These are phyloP conservation scores for Tyrannus savana DNA, from an alignment of 2,113 vertebrate genomes.

Conservation along the genomic window DNA sequence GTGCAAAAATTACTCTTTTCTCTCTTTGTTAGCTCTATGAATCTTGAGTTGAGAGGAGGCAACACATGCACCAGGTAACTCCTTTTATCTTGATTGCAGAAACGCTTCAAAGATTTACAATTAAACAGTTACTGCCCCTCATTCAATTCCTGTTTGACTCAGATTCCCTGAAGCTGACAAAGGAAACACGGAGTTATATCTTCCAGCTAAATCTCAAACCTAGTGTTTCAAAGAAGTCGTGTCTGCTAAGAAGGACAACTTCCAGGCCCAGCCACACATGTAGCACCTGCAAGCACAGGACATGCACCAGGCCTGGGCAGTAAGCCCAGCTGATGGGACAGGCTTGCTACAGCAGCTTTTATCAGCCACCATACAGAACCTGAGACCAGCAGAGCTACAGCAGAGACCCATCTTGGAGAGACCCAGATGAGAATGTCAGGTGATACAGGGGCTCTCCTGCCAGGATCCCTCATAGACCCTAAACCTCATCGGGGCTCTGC, in stretches of 20 bases:
- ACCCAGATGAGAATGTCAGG: not conserved
- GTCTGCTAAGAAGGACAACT: not conserved
- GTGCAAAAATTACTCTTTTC: not conserved
- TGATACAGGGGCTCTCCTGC: not conserved
- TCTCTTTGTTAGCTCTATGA: not conserved
- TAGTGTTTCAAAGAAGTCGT: not conserved
- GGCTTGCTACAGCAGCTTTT: not conserved
- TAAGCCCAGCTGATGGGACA: not conserved
- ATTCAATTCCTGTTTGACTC: not conserved
- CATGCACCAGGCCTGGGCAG: not conserved
- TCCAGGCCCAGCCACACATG: not conserved
- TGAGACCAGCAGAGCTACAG: not conserved
- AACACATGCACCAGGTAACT: not conserved
- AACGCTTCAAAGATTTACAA: not conserved
- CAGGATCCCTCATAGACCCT: not conserved
- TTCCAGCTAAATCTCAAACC: not conserved
- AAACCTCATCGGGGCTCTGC: not conserved
- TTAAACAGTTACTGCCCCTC: not conserved
- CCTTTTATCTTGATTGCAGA: not conserved
- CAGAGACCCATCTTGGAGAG: not conserved
- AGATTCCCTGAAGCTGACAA: not conserved
- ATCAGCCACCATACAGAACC: fast-evolving
- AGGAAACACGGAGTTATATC: not conserved
- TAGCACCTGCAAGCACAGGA: not conserved
- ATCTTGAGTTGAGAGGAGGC: not conserved